Evolutionary conservation across 1,140 invertebrate species (phyloP).

Genomic region (Drosophila leontia): DNA sequence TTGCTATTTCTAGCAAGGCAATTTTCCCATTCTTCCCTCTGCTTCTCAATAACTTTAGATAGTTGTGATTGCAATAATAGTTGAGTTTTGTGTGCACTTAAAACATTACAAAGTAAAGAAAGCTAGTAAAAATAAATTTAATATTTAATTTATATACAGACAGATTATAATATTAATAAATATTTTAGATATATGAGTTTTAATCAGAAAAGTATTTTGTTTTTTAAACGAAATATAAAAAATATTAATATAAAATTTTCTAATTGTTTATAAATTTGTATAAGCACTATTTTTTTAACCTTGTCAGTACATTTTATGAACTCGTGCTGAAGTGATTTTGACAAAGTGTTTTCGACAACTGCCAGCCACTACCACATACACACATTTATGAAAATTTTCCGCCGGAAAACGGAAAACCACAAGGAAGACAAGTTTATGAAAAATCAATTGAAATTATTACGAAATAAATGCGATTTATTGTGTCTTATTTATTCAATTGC

Average conservation of each 20-base stretch:
- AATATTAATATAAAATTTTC: no score
- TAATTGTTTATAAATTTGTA: no score
- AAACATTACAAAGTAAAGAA: not conserved
- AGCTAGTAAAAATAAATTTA: not conserved
- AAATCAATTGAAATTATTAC: conserved; percentile 76
- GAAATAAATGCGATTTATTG: conserved; percentile 76
- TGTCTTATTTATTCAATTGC: conserved; percentile 78
- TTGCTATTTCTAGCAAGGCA: not conserved
- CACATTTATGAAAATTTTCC: not conserved
- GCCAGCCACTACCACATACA: not conserved
- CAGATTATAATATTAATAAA: no score
- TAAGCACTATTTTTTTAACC: not conserved
- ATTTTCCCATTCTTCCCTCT: not conserved
- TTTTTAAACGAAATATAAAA: no score
- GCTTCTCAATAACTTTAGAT: not conserved
- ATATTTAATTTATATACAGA: no score
- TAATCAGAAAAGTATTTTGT: no score
- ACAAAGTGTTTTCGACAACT: not conserved
- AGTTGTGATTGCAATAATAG: not conserved
- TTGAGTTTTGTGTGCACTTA: not conserved
- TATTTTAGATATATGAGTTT: no score
- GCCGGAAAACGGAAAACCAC: not conserved
- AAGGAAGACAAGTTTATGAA: conserved; percentile 12
- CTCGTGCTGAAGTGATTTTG: not conserved
- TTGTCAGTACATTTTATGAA: not conserved